Evolutionary conservation across 2,797 vertebrate species (phyloP), one percentile per base, ranked within the genome.

Genomic region (Lepus townsendii): DNA sequence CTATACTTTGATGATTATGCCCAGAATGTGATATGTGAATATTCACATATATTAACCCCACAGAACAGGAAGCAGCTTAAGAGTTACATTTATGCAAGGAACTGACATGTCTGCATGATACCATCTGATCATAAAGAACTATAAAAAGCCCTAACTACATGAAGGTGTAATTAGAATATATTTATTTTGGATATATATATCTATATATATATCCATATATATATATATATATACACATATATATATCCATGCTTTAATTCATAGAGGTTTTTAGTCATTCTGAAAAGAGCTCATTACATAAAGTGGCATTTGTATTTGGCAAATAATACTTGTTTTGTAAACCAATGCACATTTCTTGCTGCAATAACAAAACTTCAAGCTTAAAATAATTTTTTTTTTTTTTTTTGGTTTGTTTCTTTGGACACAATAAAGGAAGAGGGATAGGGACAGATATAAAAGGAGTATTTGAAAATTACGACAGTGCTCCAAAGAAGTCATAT

Each of bases 351-450:
- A 86, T 24, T 83, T 71, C 85, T 4, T 27, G 5, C 42, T 86
- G 12, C 3, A 85, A 57, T 91, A 78, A 88, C 91, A 83, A 89
- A 75, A 75, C 27, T 32, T 30, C 1, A 75, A 47, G 42, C 42
- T 22, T 5, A 79, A 57, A 4, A 24, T 69, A n/a, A n/a, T 57
- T n/a, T 80, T 54, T n/a, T 2, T 20, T 85, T 90, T 16, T 35
- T 7, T 63, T 52, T 47, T 94, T 91, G 16, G 7, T 72, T 85
- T 94, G 30, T 68, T 79, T 72, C 16, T 78, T 73, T 86, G 79
- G 52, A 65, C 16, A 87, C 6, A 72, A 11, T 54, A 94, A 91
- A 72, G 11, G 14, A 88, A 30, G 1, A 73, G 0, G 63, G 14
- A 24, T 42, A 79, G 7, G 30, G 2, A 32, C 27, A 83, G 11